A percentile compares a stretch with the other conserved stretches of the same genome.
Evolutionary conservation across 2,113 vertebrate genomes (phyloP).

Genomic region (Sus scrofa): DNA sequence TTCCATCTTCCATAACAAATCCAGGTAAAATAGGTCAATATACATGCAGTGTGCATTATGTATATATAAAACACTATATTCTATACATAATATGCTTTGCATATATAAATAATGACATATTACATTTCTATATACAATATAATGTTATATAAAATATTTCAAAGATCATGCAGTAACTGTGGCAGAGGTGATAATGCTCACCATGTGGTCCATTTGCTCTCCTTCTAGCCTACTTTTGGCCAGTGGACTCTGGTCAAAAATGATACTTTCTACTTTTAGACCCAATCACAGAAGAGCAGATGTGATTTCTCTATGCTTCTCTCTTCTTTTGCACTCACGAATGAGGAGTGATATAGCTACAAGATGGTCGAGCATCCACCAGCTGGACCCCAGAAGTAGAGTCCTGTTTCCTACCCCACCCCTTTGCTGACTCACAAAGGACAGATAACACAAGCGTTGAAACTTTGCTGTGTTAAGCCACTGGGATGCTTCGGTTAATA

Average conservation of each 20-base stretch:
- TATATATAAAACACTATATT: not conserved
- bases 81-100: not conserved
- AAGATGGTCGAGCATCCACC: not conserved
- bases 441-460: not conserved
- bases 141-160: not conserved
- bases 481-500: not conserved
- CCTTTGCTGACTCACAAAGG: not conserved
- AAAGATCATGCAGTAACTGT: not conserved
- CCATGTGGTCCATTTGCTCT: not conserved
- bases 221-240: not conserved
- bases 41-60: not conserved
- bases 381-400: not conserved
- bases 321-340: not conserved
- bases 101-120: not conserved
- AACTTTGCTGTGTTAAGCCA: not conserved
- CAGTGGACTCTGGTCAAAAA: not conserved
- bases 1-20: constrained; percentile 10
- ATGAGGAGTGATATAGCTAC: not conserved
- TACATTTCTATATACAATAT: not conserved
- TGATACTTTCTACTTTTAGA: not conserved
- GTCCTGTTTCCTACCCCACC: not conserved
- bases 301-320: not conserved
- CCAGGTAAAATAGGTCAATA: not conserved
- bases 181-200: not conserved
- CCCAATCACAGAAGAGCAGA: not conserved